Evolutionary conservation across 2,797 vertebrate genomes (phyloP), one percentile per base, ranked within the genome.

Genomic region (Molossus molossus): DNA sequence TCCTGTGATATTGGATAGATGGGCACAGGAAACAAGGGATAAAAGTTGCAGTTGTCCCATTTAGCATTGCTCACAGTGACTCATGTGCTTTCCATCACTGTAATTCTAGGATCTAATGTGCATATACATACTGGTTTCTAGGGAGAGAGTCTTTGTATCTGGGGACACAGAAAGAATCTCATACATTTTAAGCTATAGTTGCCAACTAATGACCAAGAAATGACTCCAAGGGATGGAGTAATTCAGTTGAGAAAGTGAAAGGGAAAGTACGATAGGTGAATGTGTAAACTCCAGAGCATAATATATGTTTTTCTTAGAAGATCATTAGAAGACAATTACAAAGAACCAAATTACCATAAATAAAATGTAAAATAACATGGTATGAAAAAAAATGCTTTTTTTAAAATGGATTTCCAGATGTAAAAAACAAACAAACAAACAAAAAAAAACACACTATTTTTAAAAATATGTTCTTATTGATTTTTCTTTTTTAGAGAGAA

Each of bases 341-440:
- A 94, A 94, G 65, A 76, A 85, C 0, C 1, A 91, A 55, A 75
- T 64, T 3, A 15, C 62, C 50, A 94, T 23, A 94, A 96, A 81
- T 85, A 1, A 91, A 62, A 55, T 90, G 85, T 96, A 84, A 97
- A 90, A 92, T 83, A 60, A 40, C 18, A 85, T 94, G 72, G 55
- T 65, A 5, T 29, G 97, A 92, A 33, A 37, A 86, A 58, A 91
- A 73, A n/a, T 8, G 15, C 62, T 84, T 79, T 94, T n/a, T 84
- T 79, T 94, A 37, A 9, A 60, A 5, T 23, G 37, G 9, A 3
- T 96, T 55, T 27, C 60, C 29, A 0, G 0, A 69, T 95, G 58
- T 69, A 27, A 67, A 50, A 64, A 48, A 45, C n/a, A n/a, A n/a
- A n/a, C n/a, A n/a, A n/a, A n/a, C n/a, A n/a, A n/a, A n/a, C n/a